Evolutionary conservation across 2,797 vertebrate genomes (phyloP), one percentile per base, ranked within the genome.

Genomic region (Melanotaenia boesemani): DNA sequence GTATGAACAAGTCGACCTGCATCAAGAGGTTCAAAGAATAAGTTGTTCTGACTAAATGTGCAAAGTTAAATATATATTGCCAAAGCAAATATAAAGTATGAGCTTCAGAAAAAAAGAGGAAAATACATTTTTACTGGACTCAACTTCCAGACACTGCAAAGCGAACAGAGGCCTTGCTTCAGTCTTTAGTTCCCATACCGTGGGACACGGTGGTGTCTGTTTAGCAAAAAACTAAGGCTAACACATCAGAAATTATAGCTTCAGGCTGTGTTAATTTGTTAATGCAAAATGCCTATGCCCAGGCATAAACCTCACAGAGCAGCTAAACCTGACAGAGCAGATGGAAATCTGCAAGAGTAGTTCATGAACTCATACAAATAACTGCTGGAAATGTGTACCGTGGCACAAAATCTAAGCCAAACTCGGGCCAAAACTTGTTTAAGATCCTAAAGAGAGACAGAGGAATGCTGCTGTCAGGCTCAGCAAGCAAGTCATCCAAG

Each of bases 1-100:
- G 89, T 89, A 85, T 88, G 88, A 93, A 92, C 88, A 81, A 80
- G 62, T 77, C n/a, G 86, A 89, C 86, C 88, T 86, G 85, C 83
- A 90, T 84, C 89, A 92, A 46, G 59, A 85, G 80, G 84, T 86
- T 92, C 67, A 36, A 85, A 85, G 63, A 89, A 83, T 81, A 88
- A 86, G 67, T 85, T 59, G 41, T n/a, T 76, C 30, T 67, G 63
- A 34, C 34, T 34, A 16, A 22, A 34, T 61, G 32, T 60, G 24
- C 10, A 60, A 48, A 52, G 32, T 58, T 16, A 3, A 24, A 67
- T 34, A 8, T 60, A 36, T 15, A n/a, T 26, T 24, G 56, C 63
- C 63, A 61, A 74, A 54, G 52, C 22, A 58, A 65, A 59, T 39
- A 59, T 88, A 81, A 91, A 91, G 79, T 67, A 83, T 78, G 72